phyloP scores from a whole-genome alignment of 2,888 invertebrate genomes.

The Allophyes oxyacanthae region DNA sequence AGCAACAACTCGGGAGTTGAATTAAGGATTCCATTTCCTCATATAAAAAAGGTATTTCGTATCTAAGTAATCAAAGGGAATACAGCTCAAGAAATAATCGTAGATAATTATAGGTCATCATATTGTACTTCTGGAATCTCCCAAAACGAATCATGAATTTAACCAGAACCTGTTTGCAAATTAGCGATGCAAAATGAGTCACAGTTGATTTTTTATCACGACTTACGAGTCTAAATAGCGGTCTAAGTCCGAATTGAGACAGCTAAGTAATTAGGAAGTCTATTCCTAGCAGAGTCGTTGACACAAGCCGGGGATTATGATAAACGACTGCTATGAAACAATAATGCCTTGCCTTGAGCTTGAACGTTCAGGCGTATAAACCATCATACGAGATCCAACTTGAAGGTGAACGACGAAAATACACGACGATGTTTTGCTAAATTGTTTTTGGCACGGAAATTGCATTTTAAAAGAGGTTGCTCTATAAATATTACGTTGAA shows the following conservation, averaged over 20 bases:
- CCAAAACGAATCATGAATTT: slow-evolving; percentile 3
- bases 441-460: slow-evolving; percentile 49
- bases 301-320: slow-evolving; percentile 51
- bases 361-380: slow-evolving; percentile 31
- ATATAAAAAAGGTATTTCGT: slow-evolving; percentile 9
- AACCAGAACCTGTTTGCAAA: slow-evolving; percentile 42
- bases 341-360: slow-evolving; percentile 45
- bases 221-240: slow-evolving; percentile 34
- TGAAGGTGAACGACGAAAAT: slow-evolving; percentile 42
- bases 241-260: slow-evolving; percentile 44
- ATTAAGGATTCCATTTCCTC: slow-evolving; percentile 8
- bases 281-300: slow-evolving; percentile 54
- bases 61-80: slow-evolving; percentile 14
- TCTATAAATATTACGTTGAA: slow-evolving; percentile 52
- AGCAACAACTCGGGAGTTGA: slow-evolving; percentile 1
- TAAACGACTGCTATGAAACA: slow-evolving; percentile 47
- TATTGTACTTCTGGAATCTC: slow-evolving; percentile 39
- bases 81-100: slow-evolving; percentile 10
- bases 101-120: slow-evolving; percentile 13
- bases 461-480: slow-evolving; percentile 49
- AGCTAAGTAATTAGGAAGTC: slow-evolving; percentile 49
- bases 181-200: slow-evolving; percentile 37
- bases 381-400: slow-evolving; percentile 20
- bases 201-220: too few species aligned
- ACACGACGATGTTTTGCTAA: slow-evolving; percentile 33